Evolutionary conservation across 2,797 vertebrate genomes (phyloP), one percentile per base, ranked within the genome.

Genomic region (Chromis chromis): DNA sequence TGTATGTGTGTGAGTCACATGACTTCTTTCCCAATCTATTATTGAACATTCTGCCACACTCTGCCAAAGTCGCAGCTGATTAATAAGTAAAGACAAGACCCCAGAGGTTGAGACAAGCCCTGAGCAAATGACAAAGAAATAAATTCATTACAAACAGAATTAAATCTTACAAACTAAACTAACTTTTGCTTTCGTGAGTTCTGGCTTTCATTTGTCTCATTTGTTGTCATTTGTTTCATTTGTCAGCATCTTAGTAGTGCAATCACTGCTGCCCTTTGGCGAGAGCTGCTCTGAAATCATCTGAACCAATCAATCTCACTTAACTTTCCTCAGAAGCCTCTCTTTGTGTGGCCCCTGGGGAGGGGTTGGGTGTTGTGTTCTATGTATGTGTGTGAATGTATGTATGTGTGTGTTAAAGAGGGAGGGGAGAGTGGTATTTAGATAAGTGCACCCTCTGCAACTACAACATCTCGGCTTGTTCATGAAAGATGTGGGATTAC

Each of bases 51-150:
- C 54, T 79, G 81, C 76, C 68, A 79, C 77, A 83, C 76, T 80
- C 70, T 74, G 84, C 83, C 73, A 76, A 79, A 85, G 76, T 82
- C 79, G 71, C 60, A 57, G 80, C 76, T 82, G 76, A 89, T 92
- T 81, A 89, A 91, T 89, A 92, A 83, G 79, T 89, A 84, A 91
- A 89, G 82, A 85, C 81, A 82, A 57, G 66, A 79, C 60, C 78
- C 78, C 61, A 63, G 79, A 70, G 83, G 76, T 83, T 68, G 75
- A 79, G 71, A 81, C 33, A 24, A 84, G 76, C 81, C 80, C 76
- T 63, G 64, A 84, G 74, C 70, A 73, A 86, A 83, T 76, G 66
- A 78, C 81, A 79, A 84, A 73, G 60, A 84, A 74, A 84, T 65
- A 28, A 53, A 74, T 74, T 79, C 48, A 82, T 85, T 80, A 50